Evolutionary conservation across 1,140 invertebrate species (phyloP).

Genomic region (Rhagoletis pomonella): DNA sequence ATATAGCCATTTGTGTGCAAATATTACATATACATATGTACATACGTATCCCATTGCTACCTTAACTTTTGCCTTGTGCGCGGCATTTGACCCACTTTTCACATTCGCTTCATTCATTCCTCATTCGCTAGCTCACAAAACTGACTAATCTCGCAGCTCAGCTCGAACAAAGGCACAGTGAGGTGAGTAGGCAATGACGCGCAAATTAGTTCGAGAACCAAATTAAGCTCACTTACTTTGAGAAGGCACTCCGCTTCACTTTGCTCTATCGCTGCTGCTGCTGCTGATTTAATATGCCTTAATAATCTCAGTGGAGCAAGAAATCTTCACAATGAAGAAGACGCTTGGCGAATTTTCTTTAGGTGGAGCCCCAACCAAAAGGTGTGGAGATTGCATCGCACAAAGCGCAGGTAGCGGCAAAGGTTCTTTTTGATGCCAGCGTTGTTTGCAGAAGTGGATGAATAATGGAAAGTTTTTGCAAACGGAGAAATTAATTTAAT

Average conservation of each 20-base stretch:
- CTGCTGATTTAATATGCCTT: background rate
- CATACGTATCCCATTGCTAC: background rate
- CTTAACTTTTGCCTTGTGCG: constrained; percentile 6
- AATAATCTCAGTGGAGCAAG: constrained; percentile 27
- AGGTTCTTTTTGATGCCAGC: constrained; percentile 4
- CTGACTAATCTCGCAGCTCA: constrained; percentile 13
- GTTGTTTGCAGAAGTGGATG: background rate
- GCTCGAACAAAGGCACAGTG: background rate
- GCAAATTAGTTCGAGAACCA: constrained; percentile 41
- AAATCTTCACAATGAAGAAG: background rate
- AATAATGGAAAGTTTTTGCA: constrained; percentile 1
- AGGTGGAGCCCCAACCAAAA: background rate
- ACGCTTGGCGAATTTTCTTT: background rate
- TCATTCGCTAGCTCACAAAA: background rate
- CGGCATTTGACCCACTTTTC: constrained; percentile 47
- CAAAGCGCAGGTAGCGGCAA: background rate
- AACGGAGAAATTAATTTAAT: too few relatives aligned
- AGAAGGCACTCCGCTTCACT: background rate
- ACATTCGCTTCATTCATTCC: background rate
- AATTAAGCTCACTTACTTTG: constrained; percentile 5
- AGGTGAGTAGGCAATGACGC: constrained; percentile 4
- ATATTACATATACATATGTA: background rate
- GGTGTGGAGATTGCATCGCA: background rate
- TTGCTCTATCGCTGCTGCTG: background rate
- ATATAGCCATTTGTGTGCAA: background rate